These are phyloP conservation scores for Mystacides longicornis DNA, from an alignment of 2,888 invertebrate species.

Conservation along the genomic window DNA sequence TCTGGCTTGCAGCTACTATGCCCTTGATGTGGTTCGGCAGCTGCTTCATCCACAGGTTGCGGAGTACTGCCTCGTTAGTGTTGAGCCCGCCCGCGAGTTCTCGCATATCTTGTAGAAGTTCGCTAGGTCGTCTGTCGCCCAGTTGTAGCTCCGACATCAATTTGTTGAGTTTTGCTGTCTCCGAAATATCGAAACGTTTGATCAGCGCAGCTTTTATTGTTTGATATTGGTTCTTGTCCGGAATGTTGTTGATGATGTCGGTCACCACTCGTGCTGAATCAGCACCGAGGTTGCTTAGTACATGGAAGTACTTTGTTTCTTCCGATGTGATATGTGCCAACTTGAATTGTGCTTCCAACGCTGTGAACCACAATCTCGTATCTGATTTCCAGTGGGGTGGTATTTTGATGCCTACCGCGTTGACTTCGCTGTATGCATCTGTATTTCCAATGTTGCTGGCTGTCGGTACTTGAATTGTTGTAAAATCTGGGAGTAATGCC, in stretches of 20 bases:
- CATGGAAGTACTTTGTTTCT: background rate
- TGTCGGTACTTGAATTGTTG: too few species aligned
- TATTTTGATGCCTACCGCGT: background rate
- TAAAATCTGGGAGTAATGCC: too few species aligned
- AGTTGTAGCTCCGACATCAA: background rate
- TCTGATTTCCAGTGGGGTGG: background rate
- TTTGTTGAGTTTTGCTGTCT: background rate
- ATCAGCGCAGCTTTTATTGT: background rate
- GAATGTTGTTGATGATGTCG: background rate
- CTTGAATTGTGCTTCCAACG: background rate
- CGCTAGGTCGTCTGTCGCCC: background rate
- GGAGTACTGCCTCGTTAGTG: background rate
- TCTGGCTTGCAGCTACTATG: background rate
- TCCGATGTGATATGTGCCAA: background rate
- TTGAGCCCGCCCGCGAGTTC: background rate
- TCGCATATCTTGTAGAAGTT: background rate
- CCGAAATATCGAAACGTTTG: background rate
- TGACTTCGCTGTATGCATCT: too few species aligned
- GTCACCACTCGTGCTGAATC: background rate
- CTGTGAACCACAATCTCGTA: background rate
- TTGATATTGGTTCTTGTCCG: background rate
- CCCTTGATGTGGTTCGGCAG: background rate
- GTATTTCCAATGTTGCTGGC: too few species aligned
- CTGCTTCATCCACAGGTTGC: background rate
- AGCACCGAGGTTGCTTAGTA: background rate